A percentile compares a stretch with the other conserved stretches of the same genome.
These are phyloP conservation scores for Nyctalus aviator DNA, from an alignment of 2,797 vertebrate species.

Conservation along the genomic window DNA sequence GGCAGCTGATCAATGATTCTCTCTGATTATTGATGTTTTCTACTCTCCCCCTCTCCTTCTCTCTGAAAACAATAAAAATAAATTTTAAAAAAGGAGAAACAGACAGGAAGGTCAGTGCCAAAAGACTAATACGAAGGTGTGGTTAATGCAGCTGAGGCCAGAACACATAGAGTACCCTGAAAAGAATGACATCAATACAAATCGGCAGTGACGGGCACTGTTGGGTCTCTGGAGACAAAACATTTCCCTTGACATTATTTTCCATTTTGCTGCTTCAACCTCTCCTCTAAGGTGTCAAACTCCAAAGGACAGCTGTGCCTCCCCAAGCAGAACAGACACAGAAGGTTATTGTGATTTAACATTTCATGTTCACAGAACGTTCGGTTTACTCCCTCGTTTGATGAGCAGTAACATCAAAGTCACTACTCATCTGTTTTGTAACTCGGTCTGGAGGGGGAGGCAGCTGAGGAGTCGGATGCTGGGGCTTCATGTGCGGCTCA, in stretches of 20 bases:
- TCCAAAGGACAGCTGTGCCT: slow-evolving; percentile 49
- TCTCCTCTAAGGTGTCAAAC: slow-evolving; percentile 6
- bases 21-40: no score
- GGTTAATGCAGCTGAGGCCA: neutral
- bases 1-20: no score
- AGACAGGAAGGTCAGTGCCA: slow-evolving; percentile 19
- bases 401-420: slow-evolving; percentile 73
- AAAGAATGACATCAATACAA: slow-evolving; percentile 39
- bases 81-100: neutral
- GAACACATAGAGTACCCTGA: neutral
- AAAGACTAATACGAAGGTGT: neutral
- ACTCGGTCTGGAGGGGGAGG: neutral
- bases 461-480: slow-evolving; percentile 21
- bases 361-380: slow-evolving; percentile 66
- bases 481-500: slow-evolving; percentile 62
- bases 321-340: neutral
- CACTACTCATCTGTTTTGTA: slow-evolving; percentile 73
- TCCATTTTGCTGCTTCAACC: neutral
- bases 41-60: no score
- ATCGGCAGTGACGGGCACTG: neutral
- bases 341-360: slow-evolving; percentile 68
- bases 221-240: neutral
- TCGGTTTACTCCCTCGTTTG: slow-evolving; percentile 68
- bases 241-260: neutral
- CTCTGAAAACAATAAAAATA: no score